phyloP scores from a whole-genome alignment of 2,888 invertebrate species.

The Leucophenga maculata region DNA sequence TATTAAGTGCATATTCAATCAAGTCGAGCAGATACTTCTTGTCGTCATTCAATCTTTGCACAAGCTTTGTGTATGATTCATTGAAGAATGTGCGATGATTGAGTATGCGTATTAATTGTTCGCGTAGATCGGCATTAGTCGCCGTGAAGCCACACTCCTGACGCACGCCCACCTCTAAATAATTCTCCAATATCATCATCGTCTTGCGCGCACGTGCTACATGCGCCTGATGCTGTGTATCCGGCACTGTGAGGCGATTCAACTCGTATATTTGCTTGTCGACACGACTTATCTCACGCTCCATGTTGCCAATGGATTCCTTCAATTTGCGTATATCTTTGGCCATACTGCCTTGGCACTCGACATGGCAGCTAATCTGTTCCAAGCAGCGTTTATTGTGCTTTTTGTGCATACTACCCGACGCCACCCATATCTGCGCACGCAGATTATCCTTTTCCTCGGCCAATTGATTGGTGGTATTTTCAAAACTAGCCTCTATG shows the following conservation, averaged over 20 bases:
- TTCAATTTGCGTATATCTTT: slow-evolving; percentile 62
- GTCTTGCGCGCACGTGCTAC: slow-evolving; percentile 59
- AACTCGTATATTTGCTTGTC: slow-evolving; percentile 65
- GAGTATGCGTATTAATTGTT: slow-evolving; percentile 62
- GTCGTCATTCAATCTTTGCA: slow-evolving; percentile 66
- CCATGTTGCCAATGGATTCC: slow-evolving; percentile 59
- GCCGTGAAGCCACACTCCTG: slow-evolving; percentile 68
- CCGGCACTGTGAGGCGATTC: slow-evolving; percentile 67
- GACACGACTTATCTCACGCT: slow-evolving; percentile 64
- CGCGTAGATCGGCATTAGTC: slow-evolving; percentile 60
- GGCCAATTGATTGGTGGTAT: slow-evolving; percentile 60
- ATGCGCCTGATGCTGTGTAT: slow-evolving; percentile 65
- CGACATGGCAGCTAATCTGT: slow-evolving; percentile 65
- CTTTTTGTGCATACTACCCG: slow-evolving; percentile 56
- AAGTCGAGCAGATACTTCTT: slow-evolving; percentile 70
- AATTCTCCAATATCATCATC: slow-evolving; percentile 67
- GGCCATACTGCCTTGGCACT: slow-evolving; percentile 65
- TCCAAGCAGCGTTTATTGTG: slow-evolving; percentile 55
- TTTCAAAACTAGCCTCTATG: slow-evolving; percentile 60
- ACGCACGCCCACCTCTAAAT: slow-evolving; percentile 65
- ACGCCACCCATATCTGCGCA: slow-evolving; percentile 69
- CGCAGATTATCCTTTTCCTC: slow-evolving; percentile 65
- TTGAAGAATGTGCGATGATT: slow-evolving; percentile 68
- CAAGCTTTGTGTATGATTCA: slow-evolving; percentile 66
- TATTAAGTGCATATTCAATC: slow-evolving; percentile 67